These are phyloP conservation scores for Struthidea cinerea DNA, from an alignment of 2,113 vertebrate species.

Conservation along the genomic window DNA sequence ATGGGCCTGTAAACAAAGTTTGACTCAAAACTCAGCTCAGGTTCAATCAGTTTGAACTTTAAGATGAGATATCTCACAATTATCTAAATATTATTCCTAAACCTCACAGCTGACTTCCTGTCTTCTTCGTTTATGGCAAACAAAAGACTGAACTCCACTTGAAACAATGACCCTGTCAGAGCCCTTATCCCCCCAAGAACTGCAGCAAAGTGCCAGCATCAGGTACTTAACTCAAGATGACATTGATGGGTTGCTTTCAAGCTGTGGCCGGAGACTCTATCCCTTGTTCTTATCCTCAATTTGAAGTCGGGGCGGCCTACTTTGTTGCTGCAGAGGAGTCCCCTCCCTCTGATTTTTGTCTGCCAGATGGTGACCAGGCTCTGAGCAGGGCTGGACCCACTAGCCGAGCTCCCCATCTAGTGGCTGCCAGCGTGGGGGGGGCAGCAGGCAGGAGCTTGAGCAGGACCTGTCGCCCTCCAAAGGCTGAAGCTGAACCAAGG, in stretches of 20 bases:
- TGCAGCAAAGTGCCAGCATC: slow-evolving; percentile 43
- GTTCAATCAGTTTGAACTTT: slow-evolving; percentile 69
- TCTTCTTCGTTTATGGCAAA: slow-evolving; percentile 66
- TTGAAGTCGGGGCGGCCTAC: slow-evolving; percentile 21
- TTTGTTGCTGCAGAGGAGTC: background rate
- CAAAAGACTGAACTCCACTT: slow-evolving; percentile 64
- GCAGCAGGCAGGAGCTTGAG: background rate
- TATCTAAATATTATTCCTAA: slow-evolving; percentile 78
- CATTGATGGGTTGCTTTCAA: slow-evolving; percentile 58
- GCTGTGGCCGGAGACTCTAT: slow-evolving; percentile 48
- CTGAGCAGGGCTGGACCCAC: background rate
- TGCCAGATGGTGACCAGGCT: slow-evolving; percentile 35
- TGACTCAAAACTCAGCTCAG: slow-evolving; percentile 53
- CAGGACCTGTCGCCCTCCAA: background rate
- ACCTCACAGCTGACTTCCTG: slow-evolving; percentile 71
- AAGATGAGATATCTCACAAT: slow-evolving; percentile 72
- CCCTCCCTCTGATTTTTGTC: slow-evolving; percentile 5
- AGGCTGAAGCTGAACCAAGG: background rate
- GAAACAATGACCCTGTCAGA: slow-evolving; percentile 55
- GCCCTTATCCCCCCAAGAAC: slow-evolving; percentile 50
- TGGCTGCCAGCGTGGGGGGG: background rate
- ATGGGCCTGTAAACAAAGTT: slow-evolving; percentile 60
- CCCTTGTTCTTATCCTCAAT: slow-evolving; percentile 58
- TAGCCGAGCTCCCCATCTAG: slow-evolving; percentile 37
- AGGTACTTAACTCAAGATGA: slow-evolving; percentile 63